Evolutionary conservation across 2,888 invertebrate genomes (phyloP), one percentile per base, ranked within the genome.

Genomic region (Rhogogaster chlorosoma): DNA sequence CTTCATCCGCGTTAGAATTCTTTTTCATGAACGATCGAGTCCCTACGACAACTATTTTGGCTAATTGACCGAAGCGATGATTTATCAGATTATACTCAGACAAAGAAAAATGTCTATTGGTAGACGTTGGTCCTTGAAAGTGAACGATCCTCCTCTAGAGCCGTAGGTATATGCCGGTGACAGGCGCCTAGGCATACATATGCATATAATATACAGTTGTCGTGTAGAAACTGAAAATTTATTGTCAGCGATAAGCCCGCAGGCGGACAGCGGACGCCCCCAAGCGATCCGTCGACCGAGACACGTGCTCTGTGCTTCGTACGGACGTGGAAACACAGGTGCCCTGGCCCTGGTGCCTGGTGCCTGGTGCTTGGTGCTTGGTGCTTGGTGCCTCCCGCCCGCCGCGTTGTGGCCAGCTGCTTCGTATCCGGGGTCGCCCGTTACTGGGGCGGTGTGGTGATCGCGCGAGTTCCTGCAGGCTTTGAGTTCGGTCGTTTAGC

Each of bases 401-500:
- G 57, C 45, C 53, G 53, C 26, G 82, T 32, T n/a, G 29, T 45
- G 18, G n/a, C 83, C 83, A 83, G 83, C 83, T 83, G 83, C 83
- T 61, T 83, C 67, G 83, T 38, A 83, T 83, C 83, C 83, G 83
- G 83, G 83, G 83, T 83, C 83, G 61, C 83, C 80, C 83, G 83
- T 83, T 83, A 83, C 83, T 83, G 80, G 80, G 80, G 80, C 80
- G 80, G 80, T 38, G 71, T 71, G 36, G 71, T 61, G 80, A 80
- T 61, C 80, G 80, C 83, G 89, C 89, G 90, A 90, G 90, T 91
- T 90, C 90, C 90, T 89, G 91, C 53, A 53, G 53, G 53, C 53
- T 53, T 53, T n/a, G 91, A 45, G 90, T 92, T 88, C 88, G 89
- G 91, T 91, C 91, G 90, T 92, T 91, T 91, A 91, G 91, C 91